These are phyloP conservation scores for Heliothis virescens DNA, from an alignment of 1,140 invertebrate species.

Conservation along the genomic window DNA sequence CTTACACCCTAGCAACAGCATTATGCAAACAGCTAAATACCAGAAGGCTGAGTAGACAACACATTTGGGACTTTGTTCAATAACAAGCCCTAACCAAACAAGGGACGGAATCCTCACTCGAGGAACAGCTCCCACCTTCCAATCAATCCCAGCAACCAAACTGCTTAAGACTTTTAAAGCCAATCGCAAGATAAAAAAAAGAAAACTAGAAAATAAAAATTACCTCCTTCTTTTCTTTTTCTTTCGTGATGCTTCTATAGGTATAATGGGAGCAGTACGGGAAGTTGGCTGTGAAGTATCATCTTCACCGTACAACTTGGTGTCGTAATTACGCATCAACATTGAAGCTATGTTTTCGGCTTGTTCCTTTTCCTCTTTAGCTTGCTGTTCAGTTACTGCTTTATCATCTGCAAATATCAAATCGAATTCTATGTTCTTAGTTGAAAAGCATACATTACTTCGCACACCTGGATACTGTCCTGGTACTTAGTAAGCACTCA, in stretches of 20 bases:
- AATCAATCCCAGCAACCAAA: too few relatives aligned
- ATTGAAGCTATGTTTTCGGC: conserved; percentile 69
- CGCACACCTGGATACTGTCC: too few relatives aligned
- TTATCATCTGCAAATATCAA: conserved; percentile 59
- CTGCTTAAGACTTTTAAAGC: too few relatives aligned
- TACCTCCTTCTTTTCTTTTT: conserved; percentile 82
- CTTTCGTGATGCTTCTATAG: conserved; percentile 70
- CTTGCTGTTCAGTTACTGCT: conserved; percentile 59
- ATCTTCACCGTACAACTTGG: conserved; percentile 75
- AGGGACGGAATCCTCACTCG: too few relatives aligned
- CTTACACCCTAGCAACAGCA: too few relatives aligned
- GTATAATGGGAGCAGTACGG: conserved; percentile 70
- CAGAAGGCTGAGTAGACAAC: too few relatives aligned
- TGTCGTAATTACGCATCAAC: conserved; percentile 73
- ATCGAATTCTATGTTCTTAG: neutral
- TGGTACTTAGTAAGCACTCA: neutral
- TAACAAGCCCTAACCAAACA: too few relatives aligned
- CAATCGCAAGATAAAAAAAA: too few relatives aligned
- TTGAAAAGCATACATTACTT: too few relatives aligned
- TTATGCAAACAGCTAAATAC: too few relatives aligned
- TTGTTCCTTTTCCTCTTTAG: conserved; percentile 67
- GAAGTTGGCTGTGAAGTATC: conserved; percentile 81
- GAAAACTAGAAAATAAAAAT: neutral
- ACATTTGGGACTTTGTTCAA: too few relatives aligned
- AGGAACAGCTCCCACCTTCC: too few relatives aligned